Evolutionary conservation across 2,888 invertebrate genomes (phyloP), one percentile per base, ranked within the genome.

Genomic region (Lasioglossum villosulum): DNA sequence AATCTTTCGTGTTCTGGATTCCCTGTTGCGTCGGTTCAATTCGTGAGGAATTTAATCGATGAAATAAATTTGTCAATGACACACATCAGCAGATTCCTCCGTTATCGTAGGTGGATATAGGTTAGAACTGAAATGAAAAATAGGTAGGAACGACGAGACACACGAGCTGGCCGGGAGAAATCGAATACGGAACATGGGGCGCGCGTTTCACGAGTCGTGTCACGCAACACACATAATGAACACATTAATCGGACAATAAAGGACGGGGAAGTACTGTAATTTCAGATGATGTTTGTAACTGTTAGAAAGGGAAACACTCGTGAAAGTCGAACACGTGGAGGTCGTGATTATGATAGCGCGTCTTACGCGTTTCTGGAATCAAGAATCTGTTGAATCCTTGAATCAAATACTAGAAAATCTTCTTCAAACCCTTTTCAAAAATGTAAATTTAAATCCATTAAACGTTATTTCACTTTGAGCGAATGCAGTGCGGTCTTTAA

Each of bases 181-280:
- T 80, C 59, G 68, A 83, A 70, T 63, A 71, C 70, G 30, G n/a
- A 30, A 39, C 16, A 19, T 30, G 37, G 39, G 42, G 14, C 56
- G 70, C 34, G n/a, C 30, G 37, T 72, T 73, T 16, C 34, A 37
- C 68, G 10, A 63, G 63, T 37, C 68, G 37, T 19, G 82, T 82
- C 82, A 82, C 80, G 80, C 80, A 70, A 83, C 45, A 70, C 52
- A 68, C 39, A 12, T 79, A 83, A 83, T 48, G 82, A 80, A 83
- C 80, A 75, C 80, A 70, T 80, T 80, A 80, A 80, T 48, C 30
- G 77, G n/a, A 45, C 34, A 75, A 83, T 80, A 83, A 83, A 83
- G 45, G 45, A 27, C n/a, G 19, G 37, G 48, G 70, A 71, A 19
- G 27, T 30, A 75, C 59, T 71, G 27, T 59, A 30, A 10, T 75